Conservation (phyloP, 92 coral and sea anemone genomes). For the Zoanthus sansibaricus region DNA sequence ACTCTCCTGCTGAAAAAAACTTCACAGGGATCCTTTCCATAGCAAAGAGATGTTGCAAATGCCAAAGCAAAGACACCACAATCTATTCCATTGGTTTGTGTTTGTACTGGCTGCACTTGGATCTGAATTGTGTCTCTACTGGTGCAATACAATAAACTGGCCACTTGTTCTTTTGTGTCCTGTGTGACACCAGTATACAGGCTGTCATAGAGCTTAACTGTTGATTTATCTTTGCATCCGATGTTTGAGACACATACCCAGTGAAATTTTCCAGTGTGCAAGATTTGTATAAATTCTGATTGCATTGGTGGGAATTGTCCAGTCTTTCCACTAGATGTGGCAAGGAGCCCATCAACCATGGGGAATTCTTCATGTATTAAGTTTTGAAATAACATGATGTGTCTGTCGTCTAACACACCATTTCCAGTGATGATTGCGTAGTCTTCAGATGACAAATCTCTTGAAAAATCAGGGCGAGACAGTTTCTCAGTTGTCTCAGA, state of each 20-base stretch:
- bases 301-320: conserved; percentile 35
- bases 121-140: neutral
- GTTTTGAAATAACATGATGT: conserved; percentile 48
- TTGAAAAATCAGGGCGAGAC: conserved; percentile 11
- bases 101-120: conserved; percentile 57
- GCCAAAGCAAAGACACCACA: conserved; percentile 70
- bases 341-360: conserved; percentile 45
- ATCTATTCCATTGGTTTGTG: conserved; percentile 65
- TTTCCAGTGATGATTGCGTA: conserved; percentile 46
- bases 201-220: conserved; percentile 49
- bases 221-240: conserved; percentile 7
- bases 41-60: conserved; percentile 11
- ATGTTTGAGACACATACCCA: conserved; percentile 58
- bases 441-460: conserved; percentile 20
- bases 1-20: conserved; percentile 15
- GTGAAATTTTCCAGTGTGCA: conserved; percentile 48
- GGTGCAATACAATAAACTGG: conserved; percentile 11
- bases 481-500: neutral
- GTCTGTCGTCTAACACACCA: conserved; percentile 43
- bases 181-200: conserved; percentile 33
- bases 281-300: conserved; percentile 36
- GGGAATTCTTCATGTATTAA: conserved; percentile 37
- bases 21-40: conserved; percentile 19
- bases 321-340: conserved; percentile 51
- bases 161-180: conserved; percentile 38